Percentiles rank a stretch among this genome's conserved stretches.
Conservation (phyloP, 2,888 invertebrate genomes). For the Priocnemis perturbator region DNA sequence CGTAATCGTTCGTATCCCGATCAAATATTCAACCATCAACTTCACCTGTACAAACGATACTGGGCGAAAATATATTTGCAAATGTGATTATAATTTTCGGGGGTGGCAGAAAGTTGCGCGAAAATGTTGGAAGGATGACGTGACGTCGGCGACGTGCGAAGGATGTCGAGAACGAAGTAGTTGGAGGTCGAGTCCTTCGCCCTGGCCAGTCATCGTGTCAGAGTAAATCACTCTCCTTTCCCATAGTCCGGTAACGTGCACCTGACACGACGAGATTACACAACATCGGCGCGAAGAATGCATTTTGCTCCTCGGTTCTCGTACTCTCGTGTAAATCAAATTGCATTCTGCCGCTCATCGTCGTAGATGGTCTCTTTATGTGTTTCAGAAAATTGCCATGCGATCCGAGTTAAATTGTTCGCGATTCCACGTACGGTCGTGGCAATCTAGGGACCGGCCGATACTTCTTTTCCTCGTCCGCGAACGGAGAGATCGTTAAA, state of each 20-base stretch:
- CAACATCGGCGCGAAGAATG: conserved; percentile 9
- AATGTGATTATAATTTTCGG: too few species aligned
- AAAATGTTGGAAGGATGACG: neutral
- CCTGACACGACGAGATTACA: conserved; percentile 4
- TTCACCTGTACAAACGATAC: too few species aligned
- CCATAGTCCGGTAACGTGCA: conserved; percentile 14
- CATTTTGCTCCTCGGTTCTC: conserved; percentile 11
- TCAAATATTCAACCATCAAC: too few species aligned
- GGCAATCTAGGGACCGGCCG: conserved; percentile 10
- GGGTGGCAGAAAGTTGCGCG: too few species aligned
- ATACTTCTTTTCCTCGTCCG: too few species aligned
- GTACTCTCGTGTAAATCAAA: too few species aligned
- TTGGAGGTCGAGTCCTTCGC: conserved; percentile 53
- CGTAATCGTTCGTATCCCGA: too few species aligned
- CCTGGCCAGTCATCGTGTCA: conserved; percentile 19
- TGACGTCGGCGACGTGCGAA: conserved; percentile 28
- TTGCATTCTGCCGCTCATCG: too few species aligned
- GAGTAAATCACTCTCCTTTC: conserved; percentile 9
- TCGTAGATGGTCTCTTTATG: conserved; percentile 5
- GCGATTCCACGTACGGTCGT: neutral
- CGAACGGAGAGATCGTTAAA: too few species aligned
- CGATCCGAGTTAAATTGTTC: too few species aligned
- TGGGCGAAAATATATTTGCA: too few species aligned
- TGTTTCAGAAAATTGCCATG: neutral
- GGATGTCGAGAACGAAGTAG: conserved; percentile 47